Percentiles rank a stretch among this genome's conserved stretches.
These are phyloP conservation scores for Sinosuthora webbiana DNA, from an alignment of 2,113 vertebrate genomes.

Conservation along the genomic window DNA sequence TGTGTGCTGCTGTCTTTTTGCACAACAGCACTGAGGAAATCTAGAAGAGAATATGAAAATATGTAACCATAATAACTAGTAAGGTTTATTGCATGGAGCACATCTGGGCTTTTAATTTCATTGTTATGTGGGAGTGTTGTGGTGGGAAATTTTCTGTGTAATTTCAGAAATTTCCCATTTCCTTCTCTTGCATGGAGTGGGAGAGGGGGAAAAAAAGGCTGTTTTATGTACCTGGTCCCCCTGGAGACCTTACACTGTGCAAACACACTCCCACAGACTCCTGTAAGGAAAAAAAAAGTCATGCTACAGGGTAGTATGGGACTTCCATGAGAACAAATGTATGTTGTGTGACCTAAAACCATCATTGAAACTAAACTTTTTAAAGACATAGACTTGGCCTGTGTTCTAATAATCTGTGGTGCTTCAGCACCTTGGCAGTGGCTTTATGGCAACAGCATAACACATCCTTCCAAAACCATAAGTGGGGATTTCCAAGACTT, in stretches of 20 bases:
- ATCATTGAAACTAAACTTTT: neutral
- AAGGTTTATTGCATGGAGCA: neutral
- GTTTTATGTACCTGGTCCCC: accelerated
- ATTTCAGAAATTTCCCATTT: neutral
- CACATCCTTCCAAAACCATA: neutral
- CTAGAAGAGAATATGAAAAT: neutral
- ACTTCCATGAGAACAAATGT: neutral
- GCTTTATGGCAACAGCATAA: neutral
- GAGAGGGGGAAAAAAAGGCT: neutral
- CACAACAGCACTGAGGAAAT: neutral
- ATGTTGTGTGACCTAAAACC: neutral
- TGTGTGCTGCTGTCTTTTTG: neutral
- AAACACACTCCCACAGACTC: neutral
- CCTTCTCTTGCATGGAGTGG: neutral
- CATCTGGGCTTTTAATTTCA: neutral
- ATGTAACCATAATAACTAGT: neutral
- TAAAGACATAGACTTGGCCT: neutral
- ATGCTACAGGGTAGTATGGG: accelerated
- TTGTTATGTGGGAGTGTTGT: neutral
- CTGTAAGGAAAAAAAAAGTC: neutral
- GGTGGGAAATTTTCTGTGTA: neutral
- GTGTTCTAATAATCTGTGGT: neutral
- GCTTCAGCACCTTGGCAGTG: neutral
- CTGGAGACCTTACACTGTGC: neutral
- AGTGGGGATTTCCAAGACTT: neutral